Conservation (phyloP, 2,888 invertebrate genomes). For the Sphaerophoria rueppellii region DNA sequence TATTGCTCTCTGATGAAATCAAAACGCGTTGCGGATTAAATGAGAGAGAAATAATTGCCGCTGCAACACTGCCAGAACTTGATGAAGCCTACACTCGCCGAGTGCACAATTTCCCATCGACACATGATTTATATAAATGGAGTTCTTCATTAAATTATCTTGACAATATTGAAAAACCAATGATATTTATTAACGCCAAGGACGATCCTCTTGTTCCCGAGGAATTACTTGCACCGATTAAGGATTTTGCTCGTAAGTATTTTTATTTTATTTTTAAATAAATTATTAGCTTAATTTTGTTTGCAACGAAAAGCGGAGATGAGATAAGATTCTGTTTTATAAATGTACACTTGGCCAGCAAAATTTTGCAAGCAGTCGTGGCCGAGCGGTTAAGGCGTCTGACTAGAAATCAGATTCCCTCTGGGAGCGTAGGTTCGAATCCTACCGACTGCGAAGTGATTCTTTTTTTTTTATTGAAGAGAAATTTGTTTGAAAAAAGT, state of each 20-base stretch:
- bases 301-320: no score
- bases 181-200: slow-evolving; percentile 94
- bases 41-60: slow-evolving; percentile 91
- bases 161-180: slow-evolving; percentile 90
- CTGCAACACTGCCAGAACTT: slow-evolving; percentile 93
- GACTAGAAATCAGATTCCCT: slow-evolving; percentile 83
- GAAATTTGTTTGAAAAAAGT: background rate
- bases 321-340: background rate
- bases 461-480: background rate
- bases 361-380: slow-evolving; percentile 78
- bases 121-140: slow-evolving; percentile 92
- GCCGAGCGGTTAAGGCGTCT: slow-evolving; percentile 83
- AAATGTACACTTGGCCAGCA: background rate
- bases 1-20: slow-evolving; percentile 89
- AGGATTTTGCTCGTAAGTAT: slow-evolving; percentile 88
- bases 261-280: background rate
- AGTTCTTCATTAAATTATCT: slow-evolving; percentile 92
- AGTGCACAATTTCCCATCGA: slow-evolving; percentile 89
- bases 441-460: slow-evolving; percentile 80
- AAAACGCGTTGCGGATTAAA: slow-evolving; percentile 87
- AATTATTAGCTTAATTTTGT: no score
- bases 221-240: slow-evolving; percentile 87
- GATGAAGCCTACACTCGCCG: slow-evolving; percentile 94
- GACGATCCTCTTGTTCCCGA: slow-evolving; percentile 97
- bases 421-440: slow-evolving; percentile 82